phyloP scores from a whole-genome alignment of 2,888 invertebrate genomes.

The Stenolophus ochropezus region DNA sequence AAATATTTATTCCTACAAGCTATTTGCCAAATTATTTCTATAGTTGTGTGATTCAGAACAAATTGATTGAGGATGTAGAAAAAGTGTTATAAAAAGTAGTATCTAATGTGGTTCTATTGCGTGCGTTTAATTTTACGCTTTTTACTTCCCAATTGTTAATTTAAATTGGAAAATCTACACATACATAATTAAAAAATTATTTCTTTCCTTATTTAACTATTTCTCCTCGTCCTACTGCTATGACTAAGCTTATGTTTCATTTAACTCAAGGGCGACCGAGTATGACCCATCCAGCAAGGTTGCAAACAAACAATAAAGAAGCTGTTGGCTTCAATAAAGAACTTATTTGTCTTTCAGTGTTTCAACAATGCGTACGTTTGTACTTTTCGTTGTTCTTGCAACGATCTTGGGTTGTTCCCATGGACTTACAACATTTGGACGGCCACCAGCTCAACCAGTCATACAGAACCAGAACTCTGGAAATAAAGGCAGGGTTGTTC shows the following conservation, averaged over 20 bases:
- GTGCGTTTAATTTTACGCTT: not conserved
- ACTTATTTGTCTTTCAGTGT: not conserved
- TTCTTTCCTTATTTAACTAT: not conserved
- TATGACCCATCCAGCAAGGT: slow-evolving; percentile 6
- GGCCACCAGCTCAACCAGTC: slow-evolving; percentile 14
- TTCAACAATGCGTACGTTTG: not conserved
- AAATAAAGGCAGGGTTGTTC: slow-evolving; percentile 68
- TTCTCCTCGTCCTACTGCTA: not conserved
- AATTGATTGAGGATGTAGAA: too few species aligned
- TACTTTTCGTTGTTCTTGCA: slow-evolving; percentile 2
- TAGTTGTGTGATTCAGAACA: too few species aligned
- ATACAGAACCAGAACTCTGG: not conserved
- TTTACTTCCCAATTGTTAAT: not conserved
- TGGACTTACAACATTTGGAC: not conserved
- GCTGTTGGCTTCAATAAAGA: not conserved
- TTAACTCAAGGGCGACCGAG: slow-evolving; percentile 22
- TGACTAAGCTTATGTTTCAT: slow-evolving; percentile 21
- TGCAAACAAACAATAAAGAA: not conserved
- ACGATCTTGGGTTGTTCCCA: not conserved
- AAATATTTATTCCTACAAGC: too few species aligned
- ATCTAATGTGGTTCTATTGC: not conserved
- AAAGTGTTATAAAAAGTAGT: not conserved
- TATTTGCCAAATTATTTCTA: too few species aligned
- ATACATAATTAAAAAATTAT: not conserved
- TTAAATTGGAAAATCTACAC: not conserved